A percentile compares a stretch with the other conserved stretches of the same genome.
phyloP scores from a whole-genome alignment of 2,113 vertebrate species.

The Bubo scandiacus region DNA sequence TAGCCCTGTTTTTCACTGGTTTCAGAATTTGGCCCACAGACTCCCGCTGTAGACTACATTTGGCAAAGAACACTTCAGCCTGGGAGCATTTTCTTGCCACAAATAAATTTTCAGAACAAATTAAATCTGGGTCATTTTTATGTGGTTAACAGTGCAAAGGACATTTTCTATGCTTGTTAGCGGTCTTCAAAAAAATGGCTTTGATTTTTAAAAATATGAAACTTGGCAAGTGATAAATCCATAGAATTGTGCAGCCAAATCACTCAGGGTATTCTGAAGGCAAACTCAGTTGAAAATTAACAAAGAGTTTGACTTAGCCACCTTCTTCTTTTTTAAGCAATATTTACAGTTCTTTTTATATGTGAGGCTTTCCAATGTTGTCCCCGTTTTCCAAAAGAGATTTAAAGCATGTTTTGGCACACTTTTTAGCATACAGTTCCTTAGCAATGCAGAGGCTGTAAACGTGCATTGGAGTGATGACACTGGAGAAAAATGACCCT shows the following conservation, averaged over 20 bases:
- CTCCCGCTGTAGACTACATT: constrained; percentile 9
- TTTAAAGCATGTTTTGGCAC: not conserved
- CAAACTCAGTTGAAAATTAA: constrained; percentile 34
- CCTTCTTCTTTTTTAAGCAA: not conserved
- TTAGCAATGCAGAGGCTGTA: not conserved
- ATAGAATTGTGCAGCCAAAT: not conserved
- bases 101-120: constrained; percentile 25
- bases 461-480: not conserved
- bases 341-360: not conserved
- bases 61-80: constrained; percentile 28
- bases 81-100: constrained; percentile 16
- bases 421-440: not conserved
- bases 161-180: constrained; percentile 3
- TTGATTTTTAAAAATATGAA: constrained; percentile 3
- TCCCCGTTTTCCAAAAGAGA: not conserved
- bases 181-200: not conserved
- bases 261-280: constrained; percentile 1
- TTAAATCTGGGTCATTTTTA: not conserved
- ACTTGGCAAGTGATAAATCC: constrained; percentile 40
- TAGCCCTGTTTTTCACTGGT: constrained; percentile 1
- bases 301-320: not conserved
- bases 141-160: not conserved
- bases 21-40: not conserved
- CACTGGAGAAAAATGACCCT: not conserved
- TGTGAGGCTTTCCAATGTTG: not conserved